phyloP scores from a whole-genome alignment of 1,140 invertebrate species.

The Drosophila tsacasi region DNA sequence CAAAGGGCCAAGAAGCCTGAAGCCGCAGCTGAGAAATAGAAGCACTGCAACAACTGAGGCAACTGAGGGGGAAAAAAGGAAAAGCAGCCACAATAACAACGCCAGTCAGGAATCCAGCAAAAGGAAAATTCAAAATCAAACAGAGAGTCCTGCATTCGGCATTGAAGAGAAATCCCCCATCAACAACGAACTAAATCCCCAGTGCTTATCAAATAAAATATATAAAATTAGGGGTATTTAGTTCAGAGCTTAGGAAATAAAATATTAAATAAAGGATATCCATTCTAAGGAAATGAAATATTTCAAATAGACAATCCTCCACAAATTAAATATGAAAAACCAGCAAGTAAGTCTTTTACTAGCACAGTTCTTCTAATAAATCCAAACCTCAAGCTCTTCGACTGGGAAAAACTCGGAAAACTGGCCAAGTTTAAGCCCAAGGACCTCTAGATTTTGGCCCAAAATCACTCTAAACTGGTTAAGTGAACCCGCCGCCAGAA shows the following conservation, averaged over 20 bases:
- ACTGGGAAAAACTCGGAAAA: neutral
- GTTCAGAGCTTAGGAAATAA: neutral
- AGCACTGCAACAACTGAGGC: slow-evolving; percentile 10
- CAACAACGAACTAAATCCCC: too few relatives aligned
- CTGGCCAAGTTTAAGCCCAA: too few relatives aligned
- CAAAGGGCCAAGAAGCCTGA: slow-evolving; percentile 11
- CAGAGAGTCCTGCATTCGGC: neutral
- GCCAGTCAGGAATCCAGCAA: neutral
- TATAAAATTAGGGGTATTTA: neutral
- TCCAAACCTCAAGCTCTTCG: neutral
- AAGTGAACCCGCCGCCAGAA: slow-evolving; percentile 23
- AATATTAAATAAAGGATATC: neutral
- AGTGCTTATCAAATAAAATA: neutral
- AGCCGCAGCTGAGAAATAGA: slow-evolving; percentile 15
- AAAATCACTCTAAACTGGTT: slow-evolving; percentile 15
- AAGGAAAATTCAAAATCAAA: neutral
- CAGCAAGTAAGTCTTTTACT: neutral
- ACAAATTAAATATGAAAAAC: neutral
- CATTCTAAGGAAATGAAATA: neutral
- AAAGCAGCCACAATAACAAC: neutral
- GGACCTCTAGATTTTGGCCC: neutral
- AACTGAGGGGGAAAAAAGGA: neutral
- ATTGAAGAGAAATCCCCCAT: neutral
- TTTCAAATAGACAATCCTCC: neutral
- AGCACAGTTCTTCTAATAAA: neutral